A percentile compares a stretch with the other conserved stretches of the same genome.
These are phyloP conservation scores for Onychomys leucogaster DNA, from an alignment of 2,797 vertebrate species.

Conservation along the genomic window DNA sequence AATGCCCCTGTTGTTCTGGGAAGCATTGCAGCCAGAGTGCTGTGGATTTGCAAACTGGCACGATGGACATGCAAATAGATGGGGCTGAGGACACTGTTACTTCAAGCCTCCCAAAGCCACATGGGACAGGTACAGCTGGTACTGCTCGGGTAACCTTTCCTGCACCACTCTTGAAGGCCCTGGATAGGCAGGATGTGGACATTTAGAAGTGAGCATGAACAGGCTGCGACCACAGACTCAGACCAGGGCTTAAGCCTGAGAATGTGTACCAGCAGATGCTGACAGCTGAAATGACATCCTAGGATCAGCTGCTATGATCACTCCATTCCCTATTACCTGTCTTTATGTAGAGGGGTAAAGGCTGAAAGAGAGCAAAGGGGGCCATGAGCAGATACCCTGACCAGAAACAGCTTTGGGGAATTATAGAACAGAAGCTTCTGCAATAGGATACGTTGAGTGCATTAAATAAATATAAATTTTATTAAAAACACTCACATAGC, in stretches of 20 bases:
- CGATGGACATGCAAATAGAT: neutral
- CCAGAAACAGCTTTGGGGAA: neutral
- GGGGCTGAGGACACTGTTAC: neutral
- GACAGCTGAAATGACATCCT: neutral
- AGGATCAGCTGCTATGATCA: neutral
- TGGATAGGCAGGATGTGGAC: neutral
- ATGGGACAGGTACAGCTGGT: neutral
- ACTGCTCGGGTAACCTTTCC: too few relatives aligned
- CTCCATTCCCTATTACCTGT: neutral
- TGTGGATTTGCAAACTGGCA: too few relatives aligned
- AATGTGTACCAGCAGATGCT: neutral
- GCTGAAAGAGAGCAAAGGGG: neutral
- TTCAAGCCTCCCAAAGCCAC: neutral
- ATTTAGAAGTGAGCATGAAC: neutral
- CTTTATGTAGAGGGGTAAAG: neutral
- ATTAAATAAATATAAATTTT: constrained; percentile 99
- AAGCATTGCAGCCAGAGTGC: neutral
- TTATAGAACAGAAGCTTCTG: constrained; percentile 74
- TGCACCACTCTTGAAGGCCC: neutral
- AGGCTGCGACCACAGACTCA: neutral
- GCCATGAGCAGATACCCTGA: neutral
- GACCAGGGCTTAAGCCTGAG: neutral
- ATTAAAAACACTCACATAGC: constrained; percentile 99
- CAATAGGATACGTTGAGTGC: constrained; percentile 87
- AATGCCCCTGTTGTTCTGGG: neutral